Percentiles rank a stretch among this genome's conserved stretches.
These are phyloP conservation scores for Syrmaticus mikado DNA, from an alignment of 2,113 vertebrate genomes.

Conservation along the genomic window DNA sequence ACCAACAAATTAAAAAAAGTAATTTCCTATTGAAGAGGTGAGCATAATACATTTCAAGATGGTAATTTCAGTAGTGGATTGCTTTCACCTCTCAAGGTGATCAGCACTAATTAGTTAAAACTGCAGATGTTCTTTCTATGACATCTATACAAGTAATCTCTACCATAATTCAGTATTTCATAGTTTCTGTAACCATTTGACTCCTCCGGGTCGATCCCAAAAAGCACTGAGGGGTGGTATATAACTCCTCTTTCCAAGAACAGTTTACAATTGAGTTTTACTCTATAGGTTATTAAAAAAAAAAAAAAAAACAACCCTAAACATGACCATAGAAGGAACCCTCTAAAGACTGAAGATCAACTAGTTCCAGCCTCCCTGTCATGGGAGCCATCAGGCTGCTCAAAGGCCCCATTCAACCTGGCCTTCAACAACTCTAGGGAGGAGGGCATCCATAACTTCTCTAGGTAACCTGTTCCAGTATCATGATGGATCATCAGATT, in stretches of 20 bases:
- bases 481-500: background rate
- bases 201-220: background rate
- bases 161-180: background rate
- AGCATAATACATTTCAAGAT: background rate
- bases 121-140: background rate
- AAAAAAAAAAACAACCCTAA: background rate
- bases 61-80: background rate
- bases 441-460: background rate
- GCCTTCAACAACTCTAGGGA: background rate
- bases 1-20: background rate
- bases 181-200: background rate
- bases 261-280: background rate
- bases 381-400: background rate
- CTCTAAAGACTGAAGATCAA: background rate
- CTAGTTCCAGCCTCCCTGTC: background rate
- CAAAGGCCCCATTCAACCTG: background rate
- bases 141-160: background rate
- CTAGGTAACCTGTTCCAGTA: background rate
- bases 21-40: background rate
- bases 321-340: background rate
- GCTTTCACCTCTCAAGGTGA: background rate
- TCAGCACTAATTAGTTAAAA: background rate
- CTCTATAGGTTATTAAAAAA: background rate
- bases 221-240: background rate
- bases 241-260: background rate